These are phyloP conservation scores for Pseudobourletiella spinata DNA, from an alignment of 1,140 invertebrate genomes.

Conservation along the genomic window DNA sequence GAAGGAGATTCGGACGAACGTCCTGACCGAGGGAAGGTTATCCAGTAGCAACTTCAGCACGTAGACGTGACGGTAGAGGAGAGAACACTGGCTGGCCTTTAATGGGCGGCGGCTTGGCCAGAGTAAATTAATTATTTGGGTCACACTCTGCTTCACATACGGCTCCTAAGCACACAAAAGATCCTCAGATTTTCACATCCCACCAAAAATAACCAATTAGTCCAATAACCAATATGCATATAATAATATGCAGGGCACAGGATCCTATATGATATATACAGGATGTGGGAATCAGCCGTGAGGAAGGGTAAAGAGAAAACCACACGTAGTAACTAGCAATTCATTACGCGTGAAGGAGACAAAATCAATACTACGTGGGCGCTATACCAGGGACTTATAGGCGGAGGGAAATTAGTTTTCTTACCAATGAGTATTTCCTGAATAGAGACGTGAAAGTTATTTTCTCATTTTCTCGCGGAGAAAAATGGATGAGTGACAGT, in stretches of 20 bases:
- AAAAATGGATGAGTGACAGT: slow-evolving; percentile 22
- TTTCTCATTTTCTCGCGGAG: slow-evolving; percentile 18
- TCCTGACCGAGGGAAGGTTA: slow-evolving; percentile 8
- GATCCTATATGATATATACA: too few species aligned
- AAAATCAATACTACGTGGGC: too few species aligned
- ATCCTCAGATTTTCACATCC: neutral
- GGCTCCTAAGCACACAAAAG: neutral
- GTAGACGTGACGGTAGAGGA: slow-evolving; percentile 24
- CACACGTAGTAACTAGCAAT: too few species aligned
- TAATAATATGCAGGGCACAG: neutral
- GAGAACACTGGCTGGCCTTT: slow-evolving; percentile 5
- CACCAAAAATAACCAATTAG: too few species aligned
- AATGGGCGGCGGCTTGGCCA: slow-evolving; percentile 12
- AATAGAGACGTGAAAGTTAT: slow-evolving; percentile 7
- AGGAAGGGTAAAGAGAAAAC: too few species aligned
- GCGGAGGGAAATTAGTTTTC: neutral
- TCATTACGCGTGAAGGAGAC: too few species aligned
- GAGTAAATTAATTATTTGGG: slow-evolving; percentile 26
- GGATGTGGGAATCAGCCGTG: too few species aligned
- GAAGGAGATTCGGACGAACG: slow-evolving; percentile 19
- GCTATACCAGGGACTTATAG: too few species aligned
- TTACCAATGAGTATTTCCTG: slow-evolving; percentile 18
- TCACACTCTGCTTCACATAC: slow-evolving; percentile 21
- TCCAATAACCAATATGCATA: too few species aligned
- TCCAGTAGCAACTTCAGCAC: slow-evolving; percentile 10